Percentiles rank a stretch among this genome's conserved stretches.
Conservation (phyloP, 2,797 vertebrate genomes). For the Mareca penelope region DNA sequence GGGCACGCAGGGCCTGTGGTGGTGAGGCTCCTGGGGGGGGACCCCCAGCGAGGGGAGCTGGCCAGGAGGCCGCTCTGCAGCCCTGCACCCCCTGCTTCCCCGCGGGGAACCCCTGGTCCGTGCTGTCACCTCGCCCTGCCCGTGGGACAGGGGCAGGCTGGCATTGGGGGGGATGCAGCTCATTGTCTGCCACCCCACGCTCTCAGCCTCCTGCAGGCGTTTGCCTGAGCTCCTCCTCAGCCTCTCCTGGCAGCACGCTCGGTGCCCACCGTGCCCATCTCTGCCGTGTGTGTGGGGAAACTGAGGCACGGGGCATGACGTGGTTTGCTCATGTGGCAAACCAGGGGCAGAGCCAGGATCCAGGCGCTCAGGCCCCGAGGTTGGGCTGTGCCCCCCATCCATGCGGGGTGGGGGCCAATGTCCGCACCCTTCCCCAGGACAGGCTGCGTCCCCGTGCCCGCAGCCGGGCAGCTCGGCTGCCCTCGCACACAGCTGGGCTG, state of each 20-base stretch:
- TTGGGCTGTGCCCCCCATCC: neutral
- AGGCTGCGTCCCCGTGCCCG: fast-evolving
- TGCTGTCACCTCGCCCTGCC: neutral
- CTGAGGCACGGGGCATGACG: neutral
- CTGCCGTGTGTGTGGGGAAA: neutral
- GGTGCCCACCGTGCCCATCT: fast-evolving
- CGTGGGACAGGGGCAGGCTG: neutral
- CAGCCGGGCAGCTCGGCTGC: neutral
- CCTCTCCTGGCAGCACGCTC: neutral
- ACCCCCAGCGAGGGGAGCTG: fast-evolving
- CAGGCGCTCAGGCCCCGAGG: fast-evolving
- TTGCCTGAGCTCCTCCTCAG: conserved; percentile 1
- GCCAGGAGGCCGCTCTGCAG: fast-evolving
- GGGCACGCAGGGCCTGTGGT: fast-evolving
- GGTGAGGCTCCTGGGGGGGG: neutral
- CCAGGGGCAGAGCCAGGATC: neutral
- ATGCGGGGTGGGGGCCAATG: fast-evolving
- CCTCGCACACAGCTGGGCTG: neutral
- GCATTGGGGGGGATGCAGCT: neutral
- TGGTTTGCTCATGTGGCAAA: no score
- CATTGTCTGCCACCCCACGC: fast-evolving
- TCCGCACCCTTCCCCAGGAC: fast-evolving
- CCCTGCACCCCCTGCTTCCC: neutral
- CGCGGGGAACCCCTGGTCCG: fast-evolving
- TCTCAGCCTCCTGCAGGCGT: neutral